phyloP scores from a whole-genome alignment of 2,888 invertebrate species.

The Cerastoderma edule region DNA sequence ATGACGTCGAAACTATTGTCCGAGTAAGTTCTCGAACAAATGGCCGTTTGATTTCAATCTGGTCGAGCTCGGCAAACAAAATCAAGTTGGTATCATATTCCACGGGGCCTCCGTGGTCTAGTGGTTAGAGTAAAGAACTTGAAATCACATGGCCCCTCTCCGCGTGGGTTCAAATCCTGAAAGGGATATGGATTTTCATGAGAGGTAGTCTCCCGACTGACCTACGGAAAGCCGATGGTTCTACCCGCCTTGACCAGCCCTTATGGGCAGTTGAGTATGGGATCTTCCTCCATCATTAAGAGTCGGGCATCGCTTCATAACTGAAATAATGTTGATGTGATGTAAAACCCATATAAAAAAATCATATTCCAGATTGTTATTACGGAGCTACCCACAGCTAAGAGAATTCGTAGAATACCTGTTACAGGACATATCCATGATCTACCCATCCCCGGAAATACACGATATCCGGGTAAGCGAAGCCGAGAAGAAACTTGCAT shows the following conservation, averaged over 20 bases:
- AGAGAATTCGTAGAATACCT: slow-evolving; percentile 8
- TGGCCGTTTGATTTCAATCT: no score
- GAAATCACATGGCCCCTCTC: no score
- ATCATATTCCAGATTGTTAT: background rate
- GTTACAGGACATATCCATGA: background rate
- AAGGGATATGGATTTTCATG: no score
- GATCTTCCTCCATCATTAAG: background rate
- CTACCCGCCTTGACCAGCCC: background rate
- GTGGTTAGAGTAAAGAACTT: no score
- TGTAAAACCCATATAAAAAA: background rate
- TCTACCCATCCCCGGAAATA: background rate
- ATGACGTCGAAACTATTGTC: no score
- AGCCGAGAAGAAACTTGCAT: background rate
- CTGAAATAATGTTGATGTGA: background rate
- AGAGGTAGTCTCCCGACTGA: no score
- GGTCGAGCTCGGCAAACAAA: no score
- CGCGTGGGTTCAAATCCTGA: no score
- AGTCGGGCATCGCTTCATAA: background rate
- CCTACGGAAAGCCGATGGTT: background rate
- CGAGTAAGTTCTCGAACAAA: no score
- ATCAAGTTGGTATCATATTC: no score
- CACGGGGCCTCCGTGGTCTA: no score
- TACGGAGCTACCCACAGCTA: slow-evolving; percentile 9
- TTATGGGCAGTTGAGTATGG: background rate
- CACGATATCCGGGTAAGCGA: background rate